Percentiles rank a stretch among this genome's conserved stretches.
phyloP scores from a whole-genome alignment of 2,113 vertebrate genomes.

The Plecotus auritus region DNA sequence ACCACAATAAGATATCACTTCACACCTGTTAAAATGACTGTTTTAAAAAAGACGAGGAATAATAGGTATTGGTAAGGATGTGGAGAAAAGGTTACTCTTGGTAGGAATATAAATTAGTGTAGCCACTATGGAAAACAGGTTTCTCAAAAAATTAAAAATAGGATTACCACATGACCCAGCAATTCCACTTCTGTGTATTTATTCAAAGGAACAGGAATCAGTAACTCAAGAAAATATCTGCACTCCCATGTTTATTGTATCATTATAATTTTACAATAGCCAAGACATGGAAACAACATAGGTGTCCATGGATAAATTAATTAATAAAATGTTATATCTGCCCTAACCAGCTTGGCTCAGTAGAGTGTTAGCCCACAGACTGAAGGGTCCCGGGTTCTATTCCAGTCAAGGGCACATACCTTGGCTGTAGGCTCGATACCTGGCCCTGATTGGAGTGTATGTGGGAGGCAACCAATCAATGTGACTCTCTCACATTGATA shows the following conservation, averaged over 20 bases:
- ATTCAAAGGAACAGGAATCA: neutral
- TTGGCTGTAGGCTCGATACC: too few relatives aligned
- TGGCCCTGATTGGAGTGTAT: too few relatives aligned
- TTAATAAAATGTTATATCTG: neutral
- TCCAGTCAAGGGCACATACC: too few relatives aligned
- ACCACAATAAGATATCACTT: neutral
- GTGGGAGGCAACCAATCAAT: too few relatives aligned
- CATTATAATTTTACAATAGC: neutral
- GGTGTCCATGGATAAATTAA: neutral
- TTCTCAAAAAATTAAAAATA: neutral
- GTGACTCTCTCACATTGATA: too few relatives aligned
- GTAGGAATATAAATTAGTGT: neutral
- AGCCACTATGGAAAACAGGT: neutral
- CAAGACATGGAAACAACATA: neutral
- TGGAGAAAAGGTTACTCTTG: neutral
- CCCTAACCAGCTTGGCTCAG: too few relatives aligned
- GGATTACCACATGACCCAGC: neutral
- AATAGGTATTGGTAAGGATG: neutral
- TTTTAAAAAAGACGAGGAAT: neutral
- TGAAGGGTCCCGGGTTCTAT: too few relatives aligned
- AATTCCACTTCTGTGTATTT: neutral
- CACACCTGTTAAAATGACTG: neutral
- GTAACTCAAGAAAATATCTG: neutral
- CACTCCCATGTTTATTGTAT: neutral
- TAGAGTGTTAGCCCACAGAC: too few relatives aligned